Base-by-base conservation (phyloP, 2,888 invertebrate genomes). In the Mechanitis mazaeus region DNA sequence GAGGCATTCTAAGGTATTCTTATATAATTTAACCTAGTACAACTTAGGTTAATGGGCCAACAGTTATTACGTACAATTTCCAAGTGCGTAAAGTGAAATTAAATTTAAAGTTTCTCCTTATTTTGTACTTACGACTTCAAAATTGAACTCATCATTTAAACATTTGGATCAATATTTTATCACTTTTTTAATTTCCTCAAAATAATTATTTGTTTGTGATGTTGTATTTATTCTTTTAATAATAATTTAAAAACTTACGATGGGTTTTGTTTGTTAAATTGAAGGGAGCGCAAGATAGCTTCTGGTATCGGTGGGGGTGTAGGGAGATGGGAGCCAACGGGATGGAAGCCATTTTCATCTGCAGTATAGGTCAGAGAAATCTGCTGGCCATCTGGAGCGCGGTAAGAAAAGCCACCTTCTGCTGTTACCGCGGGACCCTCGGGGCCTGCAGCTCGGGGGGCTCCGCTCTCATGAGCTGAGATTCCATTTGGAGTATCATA, bases 281-380 rank as follows among this genome's bases (percentile, higher is more conserved):
- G 90, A 55, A 91, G 75, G 38, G 91, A 91, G 68, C 90, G 85
- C 50, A 91, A 80, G 70, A 92, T 92, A 35, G 88, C 92, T 60
- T 91, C 91, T 1, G 92, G 92, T 66, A 92, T 92, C 11, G 92
- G 92, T 1, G 92, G 92, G 0, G 92, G 90, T 0, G 92, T 92
- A 6, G 92, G 92, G 47, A 92, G 80, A 72, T 93, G 93, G 0
- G 91, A 88, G 12, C 92, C 92, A 20, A 83, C 88, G 20, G 93
- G 93, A 72, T 93, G 93, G 85, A 93, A 94, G 59, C 94, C 94
- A 72, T 93, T 93, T 78, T 94, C 94, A 72, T 94, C 94, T 33
- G 94, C 94, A 45, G 92, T 90, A 83, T 94, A 94, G 2, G 92
- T 91, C 60, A 94, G 81, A 9, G 92, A 91, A 72, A 93, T 91